phyloP scores from a whole-genome alignment of 64 coral and sea anemone genomes.

The Hydrozoanthus tunicans region DNA sequence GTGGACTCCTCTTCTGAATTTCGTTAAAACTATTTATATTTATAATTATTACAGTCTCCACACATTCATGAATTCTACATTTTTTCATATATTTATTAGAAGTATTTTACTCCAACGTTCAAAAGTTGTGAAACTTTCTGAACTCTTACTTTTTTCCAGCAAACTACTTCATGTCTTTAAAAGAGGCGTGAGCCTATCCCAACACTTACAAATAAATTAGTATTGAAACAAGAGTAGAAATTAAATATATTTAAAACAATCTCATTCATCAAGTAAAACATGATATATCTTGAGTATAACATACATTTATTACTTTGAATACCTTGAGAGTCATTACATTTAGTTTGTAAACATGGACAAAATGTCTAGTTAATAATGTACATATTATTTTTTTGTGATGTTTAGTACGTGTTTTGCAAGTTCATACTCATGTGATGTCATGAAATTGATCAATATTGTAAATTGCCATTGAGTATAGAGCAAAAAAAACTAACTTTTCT shows the following conservation, averaged over 20 bases:
- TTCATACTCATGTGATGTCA: background rate
- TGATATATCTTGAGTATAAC: background rate
- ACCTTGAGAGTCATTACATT: background rate
- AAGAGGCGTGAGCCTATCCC: background rate
- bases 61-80: no score
- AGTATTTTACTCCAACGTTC: no score
- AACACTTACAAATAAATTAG: background rate
- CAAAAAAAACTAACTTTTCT: conserved; percentile 1
- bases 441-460: background rate
- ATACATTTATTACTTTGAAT: background rate
- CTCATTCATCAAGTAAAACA: background rate
- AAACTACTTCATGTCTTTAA: background rate
- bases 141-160: no score
- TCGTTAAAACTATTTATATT: no score
- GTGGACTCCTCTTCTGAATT: no score
- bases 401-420: background rate
- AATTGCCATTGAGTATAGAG: background rate
- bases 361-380: background rate
- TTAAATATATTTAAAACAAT: conserved; percentile 1
- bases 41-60: no score
- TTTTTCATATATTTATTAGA: no score
- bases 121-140: no score
- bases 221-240: background rate
- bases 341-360: background rate
- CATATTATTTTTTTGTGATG: background rate